phyloP scores from a whole-genome alignment of 2,797 vertebrate species.

The Enteromius argenteus region DNA sequence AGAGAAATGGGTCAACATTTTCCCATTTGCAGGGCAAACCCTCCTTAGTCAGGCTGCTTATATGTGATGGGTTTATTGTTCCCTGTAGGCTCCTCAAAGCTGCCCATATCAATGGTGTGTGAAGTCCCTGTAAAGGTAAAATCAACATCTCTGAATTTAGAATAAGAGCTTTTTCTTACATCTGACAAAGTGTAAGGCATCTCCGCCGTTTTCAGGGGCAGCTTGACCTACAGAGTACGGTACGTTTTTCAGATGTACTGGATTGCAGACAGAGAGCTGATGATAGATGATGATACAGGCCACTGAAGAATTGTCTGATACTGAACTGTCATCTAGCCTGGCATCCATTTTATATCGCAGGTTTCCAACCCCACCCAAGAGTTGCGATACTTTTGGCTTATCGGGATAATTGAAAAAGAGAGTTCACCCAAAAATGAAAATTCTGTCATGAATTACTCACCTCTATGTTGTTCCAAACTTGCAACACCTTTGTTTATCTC shows the following conservation, averaged over 20 bases:
- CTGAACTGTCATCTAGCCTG: not conserved
- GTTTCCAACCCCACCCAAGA: not conserved
- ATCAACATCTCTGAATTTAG: not conserved
- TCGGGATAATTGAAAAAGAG: not conserved
- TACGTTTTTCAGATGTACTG: conserved; percentile 8
- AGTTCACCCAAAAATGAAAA: not conserved
- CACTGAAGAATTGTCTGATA: conserved; percentile 8
- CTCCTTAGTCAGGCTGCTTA: conserved; percentile 27
- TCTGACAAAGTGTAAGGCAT: not conserved
- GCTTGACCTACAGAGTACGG: not conserved
- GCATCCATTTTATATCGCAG: not conserved
- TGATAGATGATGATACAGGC: not conserved
- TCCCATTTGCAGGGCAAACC: conserved; percentile 24
- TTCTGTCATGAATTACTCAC: not conserved
- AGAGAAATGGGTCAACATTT: conserved; percentile 12
- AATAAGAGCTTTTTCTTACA: conserved; percentile 19
- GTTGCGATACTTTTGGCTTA: not conserved
- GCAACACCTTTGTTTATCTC: not conserved
- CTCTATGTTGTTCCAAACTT: not conserved
- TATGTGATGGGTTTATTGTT: conserved; percentile 30
- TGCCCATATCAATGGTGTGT: conserved; percentile 6
- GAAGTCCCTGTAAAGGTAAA: not conserved
- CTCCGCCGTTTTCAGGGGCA: not conserved
- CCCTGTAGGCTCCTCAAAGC: not conserved
- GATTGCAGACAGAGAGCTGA: conserved; percentile 2